A percentile compares a stretch with the other conserved stretches of the same genome.
phyloP scores from a whole-genome alignment of 2,888 invertebrate genomes.

The Mythimna vitellina region DNA sequence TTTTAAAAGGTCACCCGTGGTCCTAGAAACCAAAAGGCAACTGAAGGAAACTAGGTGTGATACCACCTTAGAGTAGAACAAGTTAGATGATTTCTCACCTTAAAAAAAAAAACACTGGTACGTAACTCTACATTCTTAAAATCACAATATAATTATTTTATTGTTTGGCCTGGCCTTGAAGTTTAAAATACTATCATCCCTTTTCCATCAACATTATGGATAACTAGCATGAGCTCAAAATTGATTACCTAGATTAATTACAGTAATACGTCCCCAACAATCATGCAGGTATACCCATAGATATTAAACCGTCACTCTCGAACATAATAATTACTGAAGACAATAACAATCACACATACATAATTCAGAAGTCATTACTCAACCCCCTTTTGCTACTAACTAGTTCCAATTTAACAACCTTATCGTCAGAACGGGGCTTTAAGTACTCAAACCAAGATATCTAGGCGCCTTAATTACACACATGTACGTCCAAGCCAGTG shows the following conservation, averaged over 20 bases:
- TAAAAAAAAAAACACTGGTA: too few relatives aligned
- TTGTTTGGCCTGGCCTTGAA: not conserved
- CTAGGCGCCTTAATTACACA: constrained; percentile 61
- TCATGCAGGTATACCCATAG: constrained; percentile 10
- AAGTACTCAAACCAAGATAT: constrained; percentile 54
- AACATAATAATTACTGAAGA: constrained; percentile 28
- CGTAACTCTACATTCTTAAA: not conserved
- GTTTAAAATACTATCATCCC: not conserved
- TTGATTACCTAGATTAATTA: constrained; percentile 13
- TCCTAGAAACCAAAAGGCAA: too few relatives aligned
- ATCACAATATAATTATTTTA: not conserved
- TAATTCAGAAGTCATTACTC: constrained; percentile 47
- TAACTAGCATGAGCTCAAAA: not conserved
- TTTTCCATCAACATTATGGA: not conserved
- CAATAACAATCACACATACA: constrained; percentile 39
- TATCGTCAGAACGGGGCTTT: constrained; percentile 36
- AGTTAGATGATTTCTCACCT: too few relatives aligned
- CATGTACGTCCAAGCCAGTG: constrained; percentile 59
- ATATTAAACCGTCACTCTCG: constrained; percentile 37
- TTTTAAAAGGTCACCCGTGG: too few relatives aligned
- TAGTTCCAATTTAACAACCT: constrained; percentile 52
- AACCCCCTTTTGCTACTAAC: constrained; percentile 33
- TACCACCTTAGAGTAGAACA: too few relatives aligned
- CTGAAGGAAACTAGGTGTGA: too few relatives aligned
- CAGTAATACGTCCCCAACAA: not conserved